These are phyloP conservation scores for Morone saxatilis DNA, from an alignment of 2,113 vertebrate species.

Conservation along the genomic window DNA sequence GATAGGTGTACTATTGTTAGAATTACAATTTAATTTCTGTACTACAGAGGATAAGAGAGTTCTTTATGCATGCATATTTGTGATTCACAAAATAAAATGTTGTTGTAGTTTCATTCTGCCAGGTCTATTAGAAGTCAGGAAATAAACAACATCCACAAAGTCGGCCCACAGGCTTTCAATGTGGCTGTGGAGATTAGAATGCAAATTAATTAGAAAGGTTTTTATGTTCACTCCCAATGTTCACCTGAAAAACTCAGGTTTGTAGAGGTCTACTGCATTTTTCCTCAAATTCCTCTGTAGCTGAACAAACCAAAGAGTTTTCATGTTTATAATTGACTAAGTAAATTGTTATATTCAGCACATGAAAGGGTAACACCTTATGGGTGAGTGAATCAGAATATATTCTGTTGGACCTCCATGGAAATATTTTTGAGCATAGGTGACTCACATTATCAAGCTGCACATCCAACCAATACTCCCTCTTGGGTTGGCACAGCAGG, in stretches of 20 bases:
- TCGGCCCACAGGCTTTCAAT: conserved; percentile 40
- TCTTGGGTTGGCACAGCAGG: conserved; percentile 12
- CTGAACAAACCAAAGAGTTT: conserved; percentile 49
- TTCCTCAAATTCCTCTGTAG: conserved; percentile 4
- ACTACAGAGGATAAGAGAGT: not conserved
- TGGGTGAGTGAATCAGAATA: conserved; percentile 47
- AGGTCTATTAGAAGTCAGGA: conserved; percentile 41
- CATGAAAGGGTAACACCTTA: conserved; percentile 52
- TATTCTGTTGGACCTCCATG: conserved; percentile 35
- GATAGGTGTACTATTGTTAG: not conserved
- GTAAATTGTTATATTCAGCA: conserved; percentile 48
- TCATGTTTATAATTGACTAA: conserved; percentile 46
- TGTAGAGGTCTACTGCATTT: conserved; percentile 41
- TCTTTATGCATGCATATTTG: conserved; percentile 1
- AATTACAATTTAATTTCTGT: not conserved
- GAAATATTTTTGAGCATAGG: conserved; percentile 34
- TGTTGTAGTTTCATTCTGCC: conserved; percentile 30
- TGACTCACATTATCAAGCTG: conserved; percentile 42
- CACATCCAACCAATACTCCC: conserved; percentile 35
- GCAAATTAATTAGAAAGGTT: conserved; percentile 62
- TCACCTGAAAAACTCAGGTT: conserved; percentile 53
- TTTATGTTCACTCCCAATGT: conserved; percentile 40
- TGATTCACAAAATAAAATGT: conserved; percentile 5
- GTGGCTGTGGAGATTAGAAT: conserved; percentile 63
- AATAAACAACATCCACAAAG: conserved; percentile 54